phyloP scores from a whole-genome alignment of 64 coral and sea anemone genomes.

The Platygyra sinensis region DNA sequence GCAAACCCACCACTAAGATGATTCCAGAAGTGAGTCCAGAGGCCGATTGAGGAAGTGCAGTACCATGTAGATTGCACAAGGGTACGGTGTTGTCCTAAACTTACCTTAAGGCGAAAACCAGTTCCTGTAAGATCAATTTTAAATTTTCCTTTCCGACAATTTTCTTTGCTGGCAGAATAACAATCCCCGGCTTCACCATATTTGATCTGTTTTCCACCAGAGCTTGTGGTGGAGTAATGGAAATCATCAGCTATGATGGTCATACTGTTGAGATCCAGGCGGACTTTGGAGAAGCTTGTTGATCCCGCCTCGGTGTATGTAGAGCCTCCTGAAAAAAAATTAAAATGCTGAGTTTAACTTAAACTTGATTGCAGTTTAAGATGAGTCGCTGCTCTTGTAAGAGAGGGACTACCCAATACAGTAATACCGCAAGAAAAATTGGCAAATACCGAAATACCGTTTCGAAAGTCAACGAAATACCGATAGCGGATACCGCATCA shows the following conservation, averaged over 20 bases:
- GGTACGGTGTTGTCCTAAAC: not conserved
- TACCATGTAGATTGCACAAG: too few relatives aligned
- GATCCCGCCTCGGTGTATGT: slow-evolving; percentile 69
- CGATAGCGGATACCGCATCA: too few relatives aligned
- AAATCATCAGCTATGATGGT: slow-evolving; percentile 69
- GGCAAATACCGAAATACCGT: too few relatives aligned
- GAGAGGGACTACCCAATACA: too few relatives aligned
- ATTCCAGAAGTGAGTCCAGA: not conserved
- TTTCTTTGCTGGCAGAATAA: slow-evolving; percentile 72
- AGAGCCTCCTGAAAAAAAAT: slow-evolving; percentile 41
- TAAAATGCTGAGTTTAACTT: too few relatives aligned
- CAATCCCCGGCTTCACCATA: slow-evolving; percentile 83
- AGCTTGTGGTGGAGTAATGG: slow-evolving; percentile 53
- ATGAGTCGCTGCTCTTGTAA: too few relatives aligned
- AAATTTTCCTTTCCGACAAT: slow-evolving; percentile 82
- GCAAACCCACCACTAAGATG: too few relatives aligned
- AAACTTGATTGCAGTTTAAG: too few relatives aligned
- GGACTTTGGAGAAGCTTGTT: slow-evolving; percentile 81
- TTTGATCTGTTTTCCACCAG: slow-evolving; percentile 68
- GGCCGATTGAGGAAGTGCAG: not conserved
- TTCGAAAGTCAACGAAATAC: too few relatives aligned
- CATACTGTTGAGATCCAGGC: slow-evolving; percentile 44
- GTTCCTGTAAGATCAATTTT: slow-evolving; percentile 82
- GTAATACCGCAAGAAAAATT: too few relatives aligned
- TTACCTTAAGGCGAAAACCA: slow-evolving; percentile 76